phyloP scores from a whole-genome alignment of 1,140 invertebrate genomes.

The Drosophila sproati region DNA sequence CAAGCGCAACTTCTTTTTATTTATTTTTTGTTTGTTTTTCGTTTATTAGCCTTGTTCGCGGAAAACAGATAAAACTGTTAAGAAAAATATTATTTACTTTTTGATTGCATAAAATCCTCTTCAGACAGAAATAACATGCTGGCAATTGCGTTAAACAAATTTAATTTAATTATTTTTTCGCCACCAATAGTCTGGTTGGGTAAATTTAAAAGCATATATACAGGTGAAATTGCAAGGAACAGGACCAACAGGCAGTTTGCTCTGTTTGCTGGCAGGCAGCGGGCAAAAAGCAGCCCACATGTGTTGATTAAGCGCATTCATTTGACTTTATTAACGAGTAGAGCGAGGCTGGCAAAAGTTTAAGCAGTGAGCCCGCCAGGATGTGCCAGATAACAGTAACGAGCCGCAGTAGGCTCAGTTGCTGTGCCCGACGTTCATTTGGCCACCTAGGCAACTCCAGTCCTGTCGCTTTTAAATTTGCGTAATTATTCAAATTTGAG shows the following conservation, averaged over 20 bases:
- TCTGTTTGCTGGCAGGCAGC: slow-evolving; percentile 1
- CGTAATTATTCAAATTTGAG: slow-evolving; percentile 71
- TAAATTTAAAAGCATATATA: slow-evolving; percentile 48
- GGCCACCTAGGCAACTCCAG: slow-evolving; percentile 27
- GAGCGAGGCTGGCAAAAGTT: slow-evolving; percentile 39
- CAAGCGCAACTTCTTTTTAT: slow-evolving; percentile 46
- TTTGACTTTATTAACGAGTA: slow-evolving; percentile 75
- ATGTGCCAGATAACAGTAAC: slow-evolving; percentile 26
- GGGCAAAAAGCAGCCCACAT: slow-evolving; percentile 17
- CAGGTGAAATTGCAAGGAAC: slow-evolving; percentile 36
- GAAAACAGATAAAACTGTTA: slow-evolving; percentile 66
- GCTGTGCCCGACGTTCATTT: slow-evolving; percentile 25
- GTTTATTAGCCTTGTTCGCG: slow-evolving; percentile 43
- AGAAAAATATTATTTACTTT: slow-evolving; percentile 70
- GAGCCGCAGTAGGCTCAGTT: slow-evolving; percentile 22
- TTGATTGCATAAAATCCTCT: slow-evolving; percentile 47
- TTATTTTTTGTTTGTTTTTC: slow-evolving; percentile 14
- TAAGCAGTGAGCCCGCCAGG: slow-evolving; percentile 35
- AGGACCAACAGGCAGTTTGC: slow-evolving; percentile 20
- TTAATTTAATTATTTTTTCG: slow-evolving; percentile 45
- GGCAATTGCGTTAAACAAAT: slow-evolving; percentile 30
- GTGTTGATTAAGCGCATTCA: slow-evolving; percentile 82
- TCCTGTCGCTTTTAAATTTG: slow-evolving; percentile 54
- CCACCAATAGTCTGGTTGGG: slow-evolving; percentile 6
- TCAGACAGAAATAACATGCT: background rate